Percentiles rank a stretch among this genome's conserved stretches.
Conservation (phyloP, 2,888 invertebrate species). For the Stenolophus ochropezus region DNA sequence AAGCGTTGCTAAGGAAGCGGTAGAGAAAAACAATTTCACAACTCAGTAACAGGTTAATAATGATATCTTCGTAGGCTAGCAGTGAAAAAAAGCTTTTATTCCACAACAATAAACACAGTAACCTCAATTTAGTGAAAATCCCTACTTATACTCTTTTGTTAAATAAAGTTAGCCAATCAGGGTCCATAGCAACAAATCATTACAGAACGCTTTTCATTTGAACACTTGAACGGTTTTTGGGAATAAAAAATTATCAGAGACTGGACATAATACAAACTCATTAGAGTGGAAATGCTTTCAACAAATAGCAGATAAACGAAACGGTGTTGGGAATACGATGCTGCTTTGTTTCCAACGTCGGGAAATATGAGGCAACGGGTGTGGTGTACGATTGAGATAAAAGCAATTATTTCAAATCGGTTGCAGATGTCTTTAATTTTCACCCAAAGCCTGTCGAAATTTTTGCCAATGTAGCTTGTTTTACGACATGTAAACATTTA, state of each 20-base stretch:
- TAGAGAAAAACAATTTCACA: no score
- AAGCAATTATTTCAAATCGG: neutral
- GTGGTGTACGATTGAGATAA: neutral
- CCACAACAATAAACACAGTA: neutral
- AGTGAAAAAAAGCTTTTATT: no score
- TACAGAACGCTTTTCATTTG: neutral
- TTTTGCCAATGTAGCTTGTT: neutral
- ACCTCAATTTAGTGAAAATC: neutral
- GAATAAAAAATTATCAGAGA: slow-evolving; percentile 11
- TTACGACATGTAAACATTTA: neutral
- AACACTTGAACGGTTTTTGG: slow-evolving; percentile 5
- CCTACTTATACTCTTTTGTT: neutral
- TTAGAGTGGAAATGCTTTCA: slow-evolving; percentile 39
- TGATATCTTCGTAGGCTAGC: no score
- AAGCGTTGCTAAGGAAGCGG: no score
- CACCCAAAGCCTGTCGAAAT: neutral
- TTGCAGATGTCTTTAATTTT: neutral
- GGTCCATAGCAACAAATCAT: slow-evolving; percentile 8
- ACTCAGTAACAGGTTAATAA: no score
- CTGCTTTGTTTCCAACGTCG: neutral
- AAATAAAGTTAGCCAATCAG: neutral
- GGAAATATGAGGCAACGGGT: slow-evolving; percentile 2
- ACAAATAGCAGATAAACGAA: slow-evolving; percentile 23
- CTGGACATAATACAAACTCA: slow-evolving; percentile 37
- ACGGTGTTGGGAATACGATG: neutral